A percentile compares a stretch with the other conserved stretches of the same genome.
phyloP scores from a whole-genome alignment of 2,797 vertebrate species.

The Odontamblyopus rebecca region DNA sequence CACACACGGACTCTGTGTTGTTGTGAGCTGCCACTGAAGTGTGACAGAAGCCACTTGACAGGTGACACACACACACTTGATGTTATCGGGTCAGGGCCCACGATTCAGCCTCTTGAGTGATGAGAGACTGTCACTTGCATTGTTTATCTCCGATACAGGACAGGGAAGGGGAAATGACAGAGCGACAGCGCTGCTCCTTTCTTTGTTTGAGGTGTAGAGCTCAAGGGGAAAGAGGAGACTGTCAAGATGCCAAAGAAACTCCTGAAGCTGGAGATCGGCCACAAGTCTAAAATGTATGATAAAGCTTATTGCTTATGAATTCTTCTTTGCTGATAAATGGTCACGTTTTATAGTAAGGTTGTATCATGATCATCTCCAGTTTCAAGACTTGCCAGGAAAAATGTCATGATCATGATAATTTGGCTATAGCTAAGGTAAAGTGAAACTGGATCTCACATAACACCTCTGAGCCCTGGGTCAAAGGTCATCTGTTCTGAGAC shows the following conservation, averaged over 20 bases:
- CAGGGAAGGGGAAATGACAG: conserved; percentile 45
- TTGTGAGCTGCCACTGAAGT: conserved; percentile 96
- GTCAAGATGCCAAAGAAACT: conserved; percentile 2
- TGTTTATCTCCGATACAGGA: conserved; percentile 85
- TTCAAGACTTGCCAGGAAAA: not conserved
- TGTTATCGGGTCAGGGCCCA: conserved; percentile 89
- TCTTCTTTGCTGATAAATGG: not conserved
- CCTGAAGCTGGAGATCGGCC: conserved; percentile 6
- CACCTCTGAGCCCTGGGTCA: conserved; percentile 38
- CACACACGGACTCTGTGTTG: conserved; percentile 41
- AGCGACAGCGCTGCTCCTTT: conserved; percentile 54
- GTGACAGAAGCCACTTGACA: conserved; percentile 93
- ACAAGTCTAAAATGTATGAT: not conserved
- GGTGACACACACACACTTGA: conserved; percentile 91
- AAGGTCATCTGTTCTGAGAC: conserved; percentile 52
- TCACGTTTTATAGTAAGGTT: not conserved
- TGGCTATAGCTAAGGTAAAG: conserved; percentile 22
- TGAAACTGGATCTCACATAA: conserved; percentile 27
- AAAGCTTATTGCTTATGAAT: not conserved
- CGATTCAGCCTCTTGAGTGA: conserved; percentile 85
- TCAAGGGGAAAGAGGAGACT: conserved; percentile 32
- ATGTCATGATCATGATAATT: not conserved
- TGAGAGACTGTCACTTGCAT: conserved; percentile 90
- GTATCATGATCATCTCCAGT: not conserved
- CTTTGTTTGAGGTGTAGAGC: conserved; percentile 65